Conservation (phyloP, 2,888 invertebrate species). For the Andrena flavipes region DNA sequence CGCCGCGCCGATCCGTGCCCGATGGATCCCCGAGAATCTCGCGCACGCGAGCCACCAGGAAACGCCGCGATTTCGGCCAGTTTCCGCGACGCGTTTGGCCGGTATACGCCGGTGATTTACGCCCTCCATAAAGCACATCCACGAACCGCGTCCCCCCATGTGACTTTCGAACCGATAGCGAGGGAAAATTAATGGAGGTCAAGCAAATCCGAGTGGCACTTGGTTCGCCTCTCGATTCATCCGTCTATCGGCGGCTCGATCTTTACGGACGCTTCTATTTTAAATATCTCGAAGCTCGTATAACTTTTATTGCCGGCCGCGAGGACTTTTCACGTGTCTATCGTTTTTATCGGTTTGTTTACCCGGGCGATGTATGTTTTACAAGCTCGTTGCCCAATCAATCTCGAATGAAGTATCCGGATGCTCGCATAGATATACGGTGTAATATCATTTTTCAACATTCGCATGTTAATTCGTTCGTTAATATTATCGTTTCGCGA, state of each 20-base stretch:
- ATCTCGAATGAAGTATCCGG: background rate
- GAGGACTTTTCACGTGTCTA: conserved; percentile 4
- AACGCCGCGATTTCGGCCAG: conserved; percentile 22
- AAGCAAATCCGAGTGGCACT: conserved; percentile 11
- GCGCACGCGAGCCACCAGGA: background rate
- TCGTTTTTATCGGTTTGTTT: background rate
- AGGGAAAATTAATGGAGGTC: conserved; percentile 61
- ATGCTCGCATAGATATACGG: background rate
- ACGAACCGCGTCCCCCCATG: conserved; percentile 23
- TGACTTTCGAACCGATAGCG: conserved; percentile 40
- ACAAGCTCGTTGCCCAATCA: background rate
- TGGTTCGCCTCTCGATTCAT: conserved; percentile 50
- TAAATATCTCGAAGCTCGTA: conserved; percentile 45
- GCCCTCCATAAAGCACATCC: conserved; percentile 39
- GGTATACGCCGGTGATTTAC: conserved; percentile 50
- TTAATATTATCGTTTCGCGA: too few species aligned
- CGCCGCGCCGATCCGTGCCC: conserved; percentile 8
- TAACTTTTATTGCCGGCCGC: conserved; percentile 36
- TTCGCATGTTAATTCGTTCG: too few species aligned
- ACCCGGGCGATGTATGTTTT: background rate
- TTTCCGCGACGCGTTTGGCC: conserved; percentile 30
- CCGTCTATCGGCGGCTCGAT: conserved; percentile 40
- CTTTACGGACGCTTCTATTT: conserved; percentile 50
- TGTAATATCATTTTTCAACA: too few species aligned
- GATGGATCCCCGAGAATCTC: conserved; percentile 25